Evolutionary conservation across 2,113 vertebrate genomes (phyloP).

Genomic region (Piliocolobus tephrosceles): DNA sequence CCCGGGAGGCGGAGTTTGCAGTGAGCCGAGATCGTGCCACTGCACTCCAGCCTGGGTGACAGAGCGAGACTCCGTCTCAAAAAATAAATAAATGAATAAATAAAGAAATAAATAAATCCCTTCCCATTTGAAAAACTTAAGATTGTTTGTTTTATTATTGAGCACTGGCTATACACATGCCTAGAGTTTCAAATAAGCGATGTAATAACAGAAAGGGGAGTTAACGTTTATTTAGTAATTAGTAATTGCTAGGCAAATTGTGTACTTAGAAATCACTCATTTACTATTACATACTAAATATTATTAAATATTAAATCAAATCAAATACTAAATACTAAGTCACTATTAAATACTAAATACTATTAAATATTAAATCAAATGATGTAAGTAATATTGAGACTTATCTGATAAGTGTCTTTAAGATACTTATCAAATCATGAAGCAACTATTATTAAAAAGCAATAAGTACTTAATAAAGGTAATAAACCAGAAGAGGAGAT

Average conservation of each 20-base stretch:
- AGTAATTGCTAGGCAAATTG: neutral
- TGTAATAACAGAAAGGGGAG: neutral
- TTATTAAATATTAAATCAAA: no score
- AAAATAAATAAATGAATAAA: no score
- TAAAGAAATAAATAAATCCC: neutral
- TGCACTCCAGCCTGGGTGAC: no score
- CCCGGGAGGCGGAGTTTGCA: no score
- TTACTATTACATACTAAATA: neutral
- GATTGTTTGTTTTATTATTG: neutral
- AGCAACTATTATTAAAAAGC: neutral
- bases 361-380: no score
- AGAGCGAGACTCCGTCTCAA: no score
- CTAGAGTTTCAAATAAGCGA: neutral
- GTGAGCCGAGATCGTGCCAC: no score
- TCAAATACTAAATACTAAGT: no score
- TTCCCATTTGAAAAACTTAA: neutral
- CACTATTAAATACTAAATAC: no score
- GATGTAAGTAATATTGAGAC: no score
- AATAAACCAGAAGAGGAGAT: neutral
- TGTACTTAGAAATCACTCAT: neutral
- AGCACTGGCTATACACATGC: neutral
- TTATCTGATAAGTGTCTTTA: no score
- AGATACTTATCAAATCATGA: neutral
- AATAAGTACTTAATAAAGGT: neutral
- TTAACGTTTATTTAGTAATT: neutral